phyloP scores from a whole-genome alignment of 53 echinoderm and acorn worm species.

The Mesocentrotus franciscanus region DNA sequence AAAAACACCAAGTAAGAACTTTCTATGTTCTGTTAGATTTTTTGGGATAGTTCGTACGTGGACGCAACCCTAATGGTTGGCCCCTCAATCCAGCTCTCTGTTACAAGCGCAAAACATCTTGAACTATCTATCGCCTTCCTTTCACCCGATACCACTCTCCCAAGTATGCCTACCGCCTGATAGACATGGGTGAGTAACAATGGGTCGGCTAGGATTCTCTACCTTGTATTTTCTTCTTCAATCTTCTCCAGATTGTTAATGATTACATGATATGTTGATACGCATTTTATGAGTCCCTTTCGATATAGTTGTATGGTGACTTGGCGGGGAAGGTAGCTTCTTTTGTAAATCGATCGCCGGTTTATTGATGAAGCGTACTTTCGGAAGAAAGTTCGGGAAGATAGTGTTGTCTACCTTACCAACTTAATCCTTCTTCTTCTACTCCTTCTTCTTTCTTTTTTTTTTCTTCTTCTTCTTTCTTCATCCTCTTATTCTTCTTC shows the following conservation, averaged over 20 bases:
- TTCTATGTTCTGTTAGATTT: background rate
- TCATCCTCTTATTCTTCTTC: background rate
- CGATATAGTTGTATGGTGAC: background rate
- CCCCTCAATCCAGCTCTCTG: background rate
- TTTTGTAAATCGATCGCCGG: background rate
- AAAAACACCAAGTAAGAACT: background rate
- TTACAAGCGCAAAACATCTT: slow-evolving; percentile 35
- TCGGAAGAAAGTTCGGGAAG: background rate
- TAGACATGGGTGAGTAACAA: background rate
- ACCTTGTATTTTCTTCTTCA: background rate
- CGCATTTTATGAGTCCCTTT: background rate
- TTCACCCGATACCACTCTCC: background rate
- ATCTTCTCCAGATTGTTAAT: background rate
- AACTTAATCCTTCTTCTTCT: background rate
- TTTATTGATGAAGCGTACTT: slow-evolving; percentile 6
- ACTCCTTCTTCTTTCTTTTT: background rate
- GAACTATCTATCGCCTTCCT: background rate
- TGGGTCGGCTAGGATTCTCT: background rate
- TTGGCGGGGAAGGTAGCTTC: background rate
- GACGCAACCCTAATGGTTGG: background rate
- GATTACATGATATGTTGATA: slow-evolving; percentile 18
- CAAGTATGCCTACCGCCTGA: background rate
- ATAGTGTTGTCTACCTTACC: background rate
- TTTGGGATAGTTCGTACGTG: background rate
- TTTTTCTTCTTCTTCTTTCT: background rate